Conservation (phyloP, 2,888 invertebrate species). For the Cerceris rybyensis region DNA sequence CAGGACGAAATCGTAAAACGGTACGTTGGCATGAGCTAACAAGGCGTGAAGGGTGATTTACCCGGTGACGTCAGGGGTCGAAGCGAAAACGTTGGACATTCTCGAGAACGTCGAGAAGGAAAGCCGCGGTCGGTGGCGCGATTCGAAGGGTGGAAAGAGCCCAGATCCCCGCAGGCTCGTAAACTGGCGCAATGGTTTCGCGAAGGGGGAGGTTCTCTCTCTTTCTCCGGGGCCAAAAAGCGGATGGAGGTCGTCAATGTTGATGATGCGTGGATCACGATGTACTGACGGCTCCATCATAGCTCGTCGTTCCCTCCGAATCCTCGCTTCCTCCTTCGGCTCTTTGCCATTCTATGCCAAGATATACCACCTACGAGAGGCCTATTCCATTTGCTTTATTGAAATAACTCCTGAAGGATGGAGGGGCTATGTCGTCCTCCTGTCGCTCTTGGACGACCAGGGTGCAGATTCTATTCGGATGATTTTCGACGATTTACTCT, state of each 20-base stretch:
- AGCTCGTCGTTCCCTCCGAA: conserved; percentile 49
- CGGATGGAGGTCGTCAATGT: conserved; percentile 80
- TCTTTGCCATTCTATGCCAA: conserved; percentile 55
- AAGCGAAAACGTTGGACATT: conserved; percentile 39
- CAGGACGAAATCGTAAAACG: conserved; percentile 71
- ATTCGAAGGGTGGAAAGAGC: conserved; percentile 57
- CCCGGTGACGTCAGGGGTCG: conserved; percentile 74
- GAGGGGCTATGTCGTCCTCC: conserved; percentile 39
- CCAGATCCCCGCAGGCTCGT: conserved; percentile 71
- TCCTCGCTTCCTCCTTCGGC: conserved; percentile 37
- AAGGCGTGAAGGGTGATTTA: conserved; percentile 77
- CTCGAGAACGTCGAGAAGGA: conserved; percentile 1
- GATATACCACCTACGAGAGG: conserved; percentile 59
- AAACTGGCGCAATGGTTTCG: conserved; percentile 73
- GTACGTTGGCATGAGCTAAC: conserved; percentile 72
- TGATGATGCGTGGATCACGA: conserved; percentile 81
- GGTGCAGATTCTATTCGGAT: conserved; percentile 34
- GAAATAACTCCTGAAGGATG: conserved; percentile 67
- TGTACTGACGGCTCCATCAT: conserved; percentile 76
- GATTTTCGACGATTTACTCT: conserved; percentile 54
- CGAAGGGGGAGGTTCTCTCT: conserved; percentile 54
- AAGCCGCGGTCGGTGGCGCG: conserved; percentile 6
- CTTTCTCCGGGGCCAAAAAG: conserved; percentile 67
- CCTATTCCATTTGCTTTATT: conserved; percentile 72
- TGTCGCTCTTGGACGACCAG: conserved; percentile 31